Conservation (phyloP, 2,888 invertebrate genomes). For the Saturnia japonica region DNA sequence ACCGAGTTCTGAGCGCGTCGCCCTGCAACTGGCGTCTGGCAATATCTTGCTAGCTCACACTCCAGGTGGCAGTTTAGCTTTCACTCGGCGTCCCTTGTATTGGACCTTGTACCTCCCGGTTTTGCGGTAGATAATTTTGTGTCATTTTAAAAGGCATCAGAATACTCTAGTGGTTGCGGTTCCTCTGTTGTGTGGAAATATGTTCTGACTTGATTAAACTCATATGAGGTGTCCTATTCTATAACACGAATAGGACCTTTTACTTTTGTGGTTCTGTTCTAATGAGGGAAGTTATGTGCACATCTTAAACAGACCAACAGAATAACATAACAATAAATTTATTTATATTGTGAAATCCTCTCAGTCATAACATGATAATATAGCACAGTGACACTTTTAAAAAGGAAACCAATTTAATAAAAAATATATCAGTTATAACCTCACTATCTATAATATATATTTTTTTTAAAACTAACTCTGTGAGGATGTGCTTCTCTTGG, state of each 20-base stretch:
- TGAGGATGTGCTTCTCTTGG: background rate
- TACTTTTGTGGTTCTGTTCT: conserved; percentile 23
- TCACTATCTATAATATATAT: too few relatives aligned
- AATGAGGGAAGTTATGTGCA: conserved; percentile 19
- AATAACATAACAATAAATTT: background rate
- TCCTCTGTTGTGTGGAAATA: background rate
- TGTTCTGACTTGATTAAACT: background rate
- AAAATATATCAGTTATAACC: too few relatives aligned
- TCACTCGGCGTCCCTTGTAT: background rate
- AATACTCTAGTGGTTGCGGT: background rate
- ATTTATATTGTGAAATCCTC: background rate
- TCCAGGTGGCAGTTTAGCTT: background rate
- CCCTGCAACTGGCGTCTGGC: background rate
- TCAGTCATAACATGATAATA: too few relatives aligned
- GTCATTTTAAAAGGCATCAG: background rate
- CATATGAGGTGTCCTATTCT: background rate
- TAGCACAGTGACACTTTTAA: too few relatives aligned
- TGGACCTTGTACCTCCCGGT: background rate
- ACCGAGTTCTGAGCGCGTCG: conserved; percentile 42
- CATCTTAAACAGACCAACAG: conserved; percentile 4
- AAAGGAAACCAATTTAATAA: too few relatives aligned
- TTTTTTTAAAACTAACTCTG: too few relatives aligned
- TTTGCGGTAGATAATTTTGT: background rate
- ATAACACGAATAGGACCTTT: conserved; percentile 32
- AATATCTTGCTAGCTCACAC: background rate